Percentiles rank a stretch among this genome's conserved stretches.
These are phyloP conservation scores for Murina feae DNA, from an alignment of 2,113 vertebrate species.

Conservation along the genomic window DNA sequence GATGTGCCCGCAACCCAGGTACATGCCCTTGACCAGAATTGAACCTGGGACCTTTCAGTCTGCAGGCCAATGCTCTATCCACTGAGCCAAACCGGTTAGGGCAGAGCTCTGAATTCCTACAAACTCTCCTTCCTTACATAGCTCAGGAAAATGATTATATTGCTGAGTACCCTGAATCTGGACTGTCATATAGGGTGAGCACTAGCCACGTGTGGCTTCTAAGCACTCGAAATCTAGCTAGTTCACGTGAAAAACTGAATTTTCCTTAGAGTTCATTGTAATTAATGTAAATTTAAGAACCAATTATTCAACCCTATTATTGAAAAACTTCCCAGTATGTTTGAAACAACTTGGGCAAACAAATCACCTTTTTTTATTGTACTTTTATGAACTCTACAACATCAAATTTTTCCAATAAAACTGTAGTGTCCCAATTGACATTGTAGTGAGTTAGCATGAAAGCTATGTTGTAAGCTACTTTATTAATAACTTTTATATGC, in stretches of 20 bases:
- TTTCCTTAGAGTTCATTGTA: background rate
- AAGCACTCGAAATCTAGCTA: background rate
- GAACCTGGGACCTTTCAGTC: too few species aligned
- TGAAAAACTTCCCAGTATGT: background rate
- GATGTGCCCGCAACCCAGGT: too few species aligned
- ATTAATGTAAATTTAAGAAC: background rate
- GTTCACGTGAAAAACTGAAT: background rate
- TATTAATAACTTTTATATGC: background rate
- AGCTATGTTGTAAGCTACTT: background rate
- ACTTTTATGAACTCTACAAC: background rate
- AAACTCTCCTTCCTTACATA: background rate
- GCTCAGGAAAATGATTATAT: background rate
- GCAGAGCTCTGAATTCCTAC: too few species aligned
- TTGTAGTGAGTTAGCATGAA: background rate
- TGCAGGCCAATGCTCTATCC: too few species aligned
- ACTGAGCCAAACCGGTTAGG: too few species aligned
- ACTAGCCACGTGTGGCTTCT: background rate
- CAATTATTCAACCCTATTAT: background rate
- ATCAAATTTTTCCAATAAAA: background rate
- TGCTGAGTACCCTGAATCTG: background rate
- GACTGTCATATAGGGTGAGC: background rate
- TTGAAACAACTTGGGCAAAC: background rate
- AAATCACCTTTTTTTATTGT: background rate
- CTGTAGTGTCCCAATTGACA: background rate
- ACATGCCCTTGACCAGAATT: too few species aligned